Base-by-base conservation (phyloP, 2,888 invertebrate genomes). In the Heliconius sara region DNA sequence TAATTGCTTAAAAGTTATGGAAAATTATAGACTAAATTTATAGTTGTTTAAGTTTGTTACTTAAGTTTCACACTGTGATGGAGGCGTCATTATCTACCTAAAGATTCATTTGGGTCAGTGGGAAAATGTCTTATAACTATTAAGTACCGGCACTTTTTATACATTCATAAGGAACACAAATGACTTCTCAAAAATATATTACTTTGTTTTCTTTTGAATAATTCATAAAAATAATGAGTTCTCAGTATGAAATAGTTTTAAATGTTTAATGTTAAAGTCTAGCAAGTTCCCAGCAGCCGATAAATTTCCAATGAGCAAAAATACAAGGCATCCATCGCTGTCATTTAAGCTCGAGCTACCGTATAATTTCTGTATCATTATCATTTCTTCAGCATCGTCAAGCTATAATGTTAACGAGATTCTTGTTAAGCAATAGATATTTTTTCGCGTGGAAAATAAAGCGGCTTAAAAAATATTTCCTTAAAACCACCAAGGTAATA, bases 31-130 rank as follows among this genome's bases (percentile, higher is more conserved):
- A 52, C 43, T 66, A 34, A 16, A 65, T 30, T 65, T 57, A 43
- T 65, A 75, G 57, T 79, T 79, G 67, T 52, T 52, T 79, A 73
- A 77, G 65, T 78, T 76, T 76, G 76, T 81, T 82, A 79, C 74
- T 65, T 57, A 77, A 78, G 78, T 82, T 81, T 82, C 82, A 79
- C 82, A 78, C 81, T 79, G 60, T 74, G 52, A 73, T 39, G 34
- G 34, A 66, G 43, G 57, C 73, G 47, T 47, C 67, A 78, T 72
- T 82, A 78, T 76, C 67, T 22, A 75, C 79, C 75, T 82, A 65
- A 78, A 80, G 76, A 76, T 79, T 76, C 74, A 77, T 77, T 79
- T 43, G 67, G 39, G 39, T 76, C 75, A 75, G 67, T 68, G 27
- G 25, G 52, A 34, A 76, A 52, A 57, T 47, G 52, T 67, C 39